Conservation (phyloP, 2,888 invertebrate species). For the Oxystoma pomonae region DNA sequence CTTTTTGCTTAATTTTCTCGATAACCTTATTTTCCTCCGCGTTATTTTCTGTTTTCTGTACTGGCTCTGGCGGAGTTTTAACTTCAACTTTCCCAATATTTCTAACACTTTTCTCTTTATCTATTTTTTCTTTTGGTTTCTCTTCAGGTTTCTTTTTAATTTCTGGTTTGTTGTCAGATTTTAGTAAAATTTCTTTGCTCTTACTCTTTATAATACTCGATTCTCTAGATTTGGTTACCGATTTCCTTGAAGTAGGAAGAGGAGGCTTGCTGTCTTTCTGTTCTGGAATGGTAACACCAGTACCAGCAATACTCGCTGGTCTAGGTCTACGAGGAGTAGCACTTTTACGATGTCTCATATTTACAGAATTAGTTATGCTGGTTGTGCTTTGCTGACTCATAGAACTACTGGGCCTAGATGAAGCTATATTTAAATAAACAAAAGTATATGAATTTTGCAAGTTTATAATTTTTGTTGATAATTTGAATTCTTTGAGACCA, state of each 20-base stretch:
- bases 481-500: not conserved
- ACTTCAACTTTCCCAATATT: not conserved
- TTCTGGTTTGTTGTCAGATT: not conserved
- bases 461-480: not conserved
- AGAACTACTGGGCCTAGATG: constrained; percentile 83
- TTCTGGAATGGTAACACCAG: constrained; percentile 61
- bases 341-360: constrained; percentile 58
- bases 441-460: not conserved
- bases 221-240: constrained; percentile 36
- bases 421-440: constrained; percentile 54
- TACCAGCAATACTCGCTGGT: constrained; percentile 80
- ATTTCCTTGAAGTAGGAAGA: constrained; percentile 47
- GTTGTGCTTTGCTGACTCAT: constrained; percentile 68
- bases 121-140: constrained; percentile 11
- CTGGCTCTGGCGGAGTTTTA: constrained; percentile 3
- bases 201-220: not conserved
- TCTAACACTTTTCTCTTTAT: constrained; percentile 6
- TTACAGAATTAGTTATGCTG: constrained; percentile 55
- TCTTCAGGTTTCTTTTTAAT: constrained; percentile 16
- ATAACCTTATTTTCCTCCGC: constrained; percentile 9
- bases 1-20: not conserved
- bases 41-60: constrained; percentile 3
- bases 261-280: constrained; percentile 51
- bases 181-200: not conserved
- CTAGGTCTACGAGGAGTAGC: constrained; percentile 67